Evolutionary conservation across 1,140 invertebrate species (phyloP).

Genomic region (Ceratina japonica): DNA sequence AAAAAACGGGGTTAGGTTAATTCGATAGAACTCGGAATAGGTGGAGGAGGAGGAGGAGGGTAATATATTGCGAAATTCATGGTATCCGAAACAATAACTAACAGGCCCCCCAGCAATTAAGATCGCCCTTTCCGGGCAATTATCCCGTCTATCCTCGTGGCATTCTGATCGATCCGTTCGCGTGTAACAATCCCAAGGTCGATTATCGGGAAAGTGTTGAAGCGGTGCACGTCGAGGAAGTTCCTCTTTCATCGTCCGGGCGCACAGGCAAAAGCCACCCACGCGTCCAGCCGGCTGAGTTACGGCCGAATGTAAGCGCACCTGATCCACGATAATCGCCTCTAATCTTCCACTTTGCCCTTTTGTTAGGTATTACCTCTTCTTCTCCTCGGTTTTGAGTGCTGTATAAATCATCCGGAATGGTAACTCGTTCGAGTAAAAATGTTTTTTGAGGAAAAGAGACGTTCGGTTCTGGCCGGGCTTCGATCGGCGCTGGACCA

Average conservation of each 20-base stretch:
- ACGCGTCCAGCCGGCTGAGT: conserved; percentile 72
- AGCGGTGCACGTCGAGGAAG: conserved; percentile 34
- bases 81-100: not conserved
- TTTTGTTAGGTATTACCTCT: conserved; percentile 70
- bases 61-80: conserved; percentile 5
- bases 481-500: not conserved
- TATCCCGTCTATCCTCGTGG: conserved; percentile 3
- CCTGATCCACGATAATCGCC: conserved; percentile 78
- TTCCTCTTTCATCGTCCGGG: conserved; percentile 70
- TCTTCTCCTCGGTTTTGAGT: conserved; percentile 36
- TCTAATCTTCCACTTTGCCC: conserved; percentile 80
- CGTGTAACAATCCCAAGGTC: conserved; percentile 39
- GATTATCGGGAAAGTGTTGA: conserved; percentile 37
- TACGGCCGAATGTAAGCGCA: conserved; percentile 73
- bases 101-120: conserved; percentile 18
- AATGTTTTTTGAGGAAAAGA: conserved; percentile 56
- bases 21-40: not conserved
- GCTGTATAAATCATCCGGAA: conserved; percentile 73
- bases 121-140: conserved; percentile 10
- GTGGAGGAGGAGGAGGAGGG: no score
- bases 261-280: conserved; percentile 67
- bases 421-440: conserved; percentile 72
- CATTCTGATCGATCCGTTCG: conserved; percentile 34
- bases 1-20: not conserved
- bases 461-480: not conserved